A percentile compares a stretch with the other conserved stretches of the same genome.
phyloP scores from a whole-genome alignment of 2,797 vertebrate species.

The Florisuga fusca region DNA sequence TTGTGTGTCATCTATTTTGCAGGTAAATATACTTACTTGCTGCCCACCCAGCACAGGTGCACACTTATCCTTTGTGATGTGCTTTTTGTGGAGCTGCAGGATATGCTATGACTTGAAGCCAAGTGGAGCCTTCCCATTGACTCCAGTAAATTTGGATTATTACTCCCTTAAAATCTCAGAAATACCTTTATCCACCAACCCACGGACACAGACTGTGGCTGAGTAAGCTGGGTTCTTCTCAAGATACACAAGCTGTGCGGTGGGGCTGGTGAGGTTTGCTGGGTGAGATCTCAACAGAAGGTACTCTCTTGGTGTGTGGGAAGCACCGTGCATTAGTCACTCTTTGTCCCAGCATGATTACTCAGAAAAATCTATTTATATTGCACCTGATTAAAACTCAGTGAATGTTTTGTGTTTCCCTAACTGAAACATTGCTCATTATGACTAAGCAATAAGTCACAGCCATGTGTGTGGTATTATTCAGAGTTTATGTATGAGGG shows the following conservation, averaged over 20 bases:
- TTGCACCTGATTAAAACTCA: not conserved
- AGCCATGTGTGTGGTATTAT: not conserved
- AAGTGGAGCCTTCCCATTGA: not conserved
- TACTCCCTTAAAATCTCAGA: not conserved
- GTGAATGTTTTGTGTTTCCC: not conserved
- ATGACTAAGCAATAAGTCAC: not conserved
- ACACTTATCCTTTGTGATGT: not conserved
- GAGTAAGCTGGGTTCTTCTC: fast-evolving
- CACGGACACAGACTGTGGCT: not conserved
- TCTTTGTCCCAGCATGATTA: not conserved
- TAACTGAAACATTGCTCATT: not conserved
- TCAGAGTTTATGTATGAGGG: not conserved
- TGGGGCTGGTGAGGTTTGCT: not conserved
- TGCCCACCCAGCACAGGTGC: fast-evolving
- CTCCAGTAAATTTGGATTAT: not conserved
- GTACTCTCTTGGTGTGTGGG: fast-evolving
- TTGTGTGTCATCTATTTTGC: not conserved
- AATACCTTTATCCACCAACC: not conserved
- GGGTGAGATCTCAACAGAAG: not conserved
- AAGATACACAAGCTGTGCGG: not conserved
- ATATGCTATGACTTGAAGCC: not conserved
- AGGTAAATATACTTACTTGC: not conserved
- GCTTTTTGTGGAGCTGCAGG: not conserved
- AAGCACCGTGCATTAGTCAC: not conserved
- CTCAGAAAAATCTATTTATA: not conserved